These are phyloP conservation scores for Eulemur coronatus DNA, from an alignment of 2,797 vertebrate genomes.

Conservation along the genomic window DNA sequence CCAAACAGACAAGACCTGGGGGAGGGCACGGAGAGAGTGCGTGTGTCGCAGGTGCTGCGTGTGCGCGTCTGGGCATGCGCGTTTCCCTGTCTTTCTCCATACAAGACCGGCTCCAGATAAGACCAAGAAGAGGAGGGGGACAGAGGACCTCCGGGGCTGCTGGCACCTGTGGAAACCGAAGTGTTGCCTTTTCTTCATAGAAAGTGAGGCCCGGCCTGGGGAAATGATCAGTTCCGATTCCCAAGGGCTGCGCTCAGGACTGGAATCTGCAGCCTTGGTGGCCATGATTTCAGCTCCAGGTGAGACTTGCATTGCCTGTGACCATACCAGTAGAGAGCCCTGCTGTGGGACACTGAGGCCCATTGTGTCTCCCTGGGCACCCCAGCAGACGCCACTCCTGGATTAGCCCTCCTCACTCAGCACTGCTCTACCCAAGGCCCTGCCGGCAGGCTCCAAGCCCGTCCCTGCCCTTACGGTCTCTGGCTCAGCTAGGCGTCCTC, in stretches of 20 bases:
- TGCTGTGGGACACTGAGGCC: background rate
- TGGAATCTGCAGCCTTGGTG: slow-evolving; percentile 50
- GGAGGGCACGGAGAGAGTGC: background rate
- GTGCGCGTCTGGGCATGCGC: background rate
- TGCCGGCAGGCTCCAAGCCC: background rate
- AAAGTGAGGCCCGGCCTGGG: slow-evolving; percentile 59
- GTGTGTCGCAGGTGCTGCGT: background rate
- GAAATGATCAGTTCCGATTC: slow-evolving; percentile 66
- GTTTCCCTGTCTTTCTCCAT: slow-evolving; percentile 34
- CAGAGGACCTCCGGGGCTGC: background rate
- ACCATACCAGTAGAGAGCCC: background rate
- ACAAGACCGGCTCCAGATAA: background rate
- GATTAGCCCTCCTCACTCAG: background rate
- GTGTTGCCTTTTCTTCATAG: slow-evolving; percentile 59
- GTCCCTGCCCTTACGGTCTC: accelerated
- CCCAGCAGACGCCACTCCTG: background rate
- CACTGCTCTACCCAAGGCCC: background rate
- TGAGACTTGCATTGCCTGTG: background rate
- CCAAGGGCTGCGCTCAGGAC: slow-evolving; percentile 25
- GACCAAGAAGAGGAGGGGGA: background rate
- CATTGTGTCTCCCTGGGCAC: background rate
- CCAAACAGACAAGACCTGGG: background rate
- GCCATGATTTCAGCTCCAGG: slow-evolving; percentile 1
- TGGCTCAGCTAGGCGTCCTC: background rate
- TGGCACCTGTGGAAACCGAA: background rate